Evolutionary conservation across 2,113 vertebrate species (phyloP), one percentile per base, ranked within the genome.

Genomic region (Eurypyga helias): DNA sequence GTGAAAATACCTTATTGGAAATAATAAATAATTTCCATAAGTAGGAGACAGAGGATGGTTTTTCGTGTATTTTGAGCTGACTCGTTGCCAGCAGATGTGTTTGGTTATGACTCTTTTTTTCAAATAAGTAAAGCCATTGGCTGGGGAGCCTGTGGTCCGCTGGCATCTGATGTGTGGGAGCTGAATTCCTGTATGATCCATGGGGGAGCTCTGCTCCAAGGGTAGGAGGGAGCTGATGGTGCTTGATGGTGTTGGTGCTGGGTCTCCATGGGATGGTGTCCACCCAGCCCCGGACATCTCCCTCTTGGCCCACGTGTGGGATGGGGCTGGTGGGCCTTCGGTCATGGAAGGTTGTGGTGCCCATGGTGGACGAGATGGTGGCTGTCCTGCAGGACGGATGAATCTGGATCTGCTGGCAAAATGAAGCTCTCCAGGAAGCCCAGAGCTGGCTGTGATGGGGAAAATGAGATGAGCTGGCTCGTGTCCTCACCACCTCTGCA

Each of bases 21-120:
- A 76, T 48, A 89, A 95, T 41, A 94, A 95, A 87, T 81, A 84
- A 84, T 67, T 75, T 48, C 34, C 0, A 6, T 89, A 83, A 87
- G 83, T 57, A 72, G 76, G 77, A 84, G 87, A 9, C 75, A 71
- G 79, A 43, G 84, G 76, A 71, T 79, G 69, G 6, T 54, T 94
- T 89, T 91, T 91, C 75, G 55, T 93, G 45, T 73, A 17, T 90
- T 95, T 65, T 69, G 89, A 86, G 84, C 67, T 64, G 83, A 28
- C 55, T 87, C 1, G 17, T 60, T 77, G 62, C 67, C 78, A 83
- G 73, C 58, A 77, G 75, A 51, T 83, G 70, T 52, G 85, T 85
- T 92, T 90, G 85, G 79, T 76, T 60, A 51, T 48, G 64, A 33
- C 52, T 86, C 11, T 69, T 73, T 58, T 67, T 83, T 88, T 79